These are phyloP conservation scores for Pterocles gutturalis DNA, from an alignment of 2,113 vertebrate species.

Conservation along the genomic window DNA sequence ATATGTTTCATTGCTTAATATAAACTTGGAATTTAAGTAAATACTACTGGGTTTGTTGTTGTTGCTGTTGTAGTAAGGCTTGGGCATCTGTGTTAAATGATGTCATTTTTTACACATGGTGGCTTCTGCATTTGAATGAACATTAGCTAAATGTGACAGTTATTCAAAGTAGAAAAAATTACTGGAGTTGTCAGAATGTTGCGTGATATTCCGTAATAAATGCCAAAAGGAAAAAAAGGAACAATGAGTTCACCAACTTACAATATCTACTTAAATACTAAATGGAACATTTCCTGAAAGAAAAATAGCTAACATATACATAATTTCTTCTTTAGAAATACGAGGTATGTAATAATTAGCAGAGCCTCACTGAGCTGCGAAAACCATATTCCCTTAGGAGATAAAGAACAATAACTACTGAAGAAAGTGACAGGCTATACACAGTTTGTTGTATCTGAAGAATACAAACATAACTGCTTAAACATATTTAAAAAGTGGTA, in stretches of 20 bases:
- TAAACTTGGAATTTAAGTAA: not conserved
- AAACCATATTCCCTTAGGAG: not conserved
- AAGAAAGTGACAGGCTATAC: not conserved
- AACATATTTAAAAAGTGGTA: not conserved
- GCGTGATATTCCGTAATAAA: not conserved
- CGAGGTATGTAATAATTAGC: not conserved
- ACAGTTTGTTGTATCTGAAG: not conserved
- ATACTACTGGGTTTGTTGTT: not conserved
- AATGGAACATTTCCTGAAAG: slow-evolving; percentile 9
- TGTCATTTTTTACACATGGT: not conserved
- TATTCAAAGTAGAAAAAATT: not conserved
- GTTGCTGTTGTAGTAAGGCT: not conserved
- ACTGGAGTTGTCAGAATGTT: not conserved
- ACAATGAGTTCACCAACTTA: not conserved
- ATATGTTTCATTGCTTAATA: not conserved
- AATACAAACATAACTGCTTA: not conserved
- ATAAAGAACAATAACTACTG: slow-evolving; percentile 4
- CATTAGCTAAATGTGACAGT: not conserved
- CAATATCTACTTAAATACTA: not conserved
- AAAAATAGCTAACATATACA: slow-evolving; percentile 17
- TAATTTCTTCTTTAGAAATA: slow-evolving; percentile 23
- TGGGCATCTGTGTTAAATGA: not conserved
- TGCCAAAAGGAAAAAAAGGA: not conserved
- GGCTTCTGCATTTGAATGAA: not conserved
- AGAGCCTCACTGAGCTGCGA: not conserved